Conservation (phyloP, 2,113 vertebrate genomes). For the Labeo catla region DNA sequence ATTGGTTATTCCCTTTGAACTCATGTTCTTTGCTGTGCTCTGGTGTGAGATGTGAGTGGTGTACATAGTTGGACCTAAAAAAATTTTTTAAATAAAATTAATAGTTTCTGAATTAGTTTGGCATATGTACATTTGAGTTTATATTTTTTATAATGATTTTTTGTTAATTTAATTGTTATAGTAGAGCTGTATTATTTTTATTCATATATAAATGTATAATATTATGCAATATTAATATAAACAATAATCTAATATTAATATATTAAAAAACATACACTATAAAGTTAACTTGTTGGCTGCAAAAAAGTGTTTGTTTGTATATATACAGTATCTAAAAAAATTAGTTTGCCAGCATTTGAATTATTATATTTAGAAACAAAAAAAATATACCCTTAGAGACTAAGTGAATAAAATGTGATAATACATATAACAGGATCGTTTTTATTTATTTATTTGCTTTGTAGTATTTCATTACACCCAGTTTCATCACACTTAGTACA, state of each 20-base stretch:
- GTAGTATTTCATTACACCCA: not conserved
- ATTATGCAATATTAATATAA: not conserved
- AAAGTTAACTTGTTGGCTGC: not conserved
- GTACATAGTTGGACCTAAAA: not conserved
- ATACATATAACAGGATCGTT: not conserved
- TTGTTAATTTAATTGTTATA: not conserved
- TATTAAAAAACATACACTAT: not conserved
- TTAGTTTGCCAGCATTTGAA: not conserved
- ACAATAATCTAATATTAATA: not conserved
- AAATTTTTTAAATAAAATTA: not conserved
- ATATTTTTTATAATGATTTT: too few species aligned
- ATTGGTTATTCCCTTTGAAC: not conserved
- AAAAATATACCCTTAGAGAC: not conserved
- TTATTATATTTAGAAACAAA: not conserved
- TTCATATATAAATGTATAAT: not conserved
- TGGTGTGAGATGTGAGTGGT: not conserved
- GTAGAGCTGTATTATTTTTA: not conserved
- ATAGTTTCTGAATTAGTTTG: not conserved
- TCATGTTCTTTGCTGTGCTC: constrained; percentile 3
- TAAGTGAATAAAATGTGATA: not conserved
- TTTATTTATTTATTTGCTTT: not conserved
- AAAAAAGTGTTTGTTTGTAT: too few species aligned
- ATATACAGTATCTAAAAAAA: too few species aligned
- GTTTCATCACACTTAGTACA: not conserved
- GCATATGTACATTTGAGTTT: too few species aligned